Base-by-base conservation (phyloP, 2,888 invertebrate genomes). In the Panzeria rudis region DNA sequence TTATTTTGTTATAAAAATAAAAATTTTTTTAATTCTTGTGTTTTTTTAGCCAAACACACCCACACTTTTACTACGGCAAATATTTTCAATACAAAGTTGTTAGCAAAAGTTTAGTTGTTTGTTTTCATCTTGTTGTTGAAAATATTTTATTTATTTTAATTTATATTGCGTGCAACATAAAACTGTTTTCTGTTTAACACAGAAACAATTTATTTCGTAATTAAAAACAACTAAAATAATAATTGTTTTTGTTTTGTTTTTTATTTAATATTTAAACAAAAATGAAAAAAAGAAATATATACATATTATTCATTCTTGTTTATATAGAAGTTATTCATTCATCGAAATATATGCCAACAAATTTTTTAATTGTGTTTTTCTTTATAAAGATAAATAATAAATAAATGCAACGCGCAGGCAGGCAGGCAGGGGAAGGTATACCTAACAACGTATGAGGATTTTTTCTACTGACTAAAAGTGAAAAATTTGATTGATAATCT, bases 151-250 rank as follows among this genome's bases (percentile, higher is more conserved):
- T 68, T 80, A 47, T 71, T 80, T 59, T 80, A 68, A 75, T 75
- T 81, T 69, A 75, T 75, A 81, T 82, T 82, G 81, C 81, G 81
- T 82, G 81, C 75, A 75, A 82, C 69, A 78, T 72, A 54, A 72
- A 79, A 72, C 59, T 59, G 61, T 79, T 79, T 47, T 54, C 20
- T 66, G 35, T 73, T 73, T 25, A 59, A 61, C 56, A 56, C 47
- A 73, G 29, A 52, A 69, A 69, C 41, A 32, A 62, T 82, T 82
- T 62, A 76, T 82, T 75, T 82, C 62, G 73, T 44, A 69, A 69
- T 82, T 82, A 75, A 61, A 75, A 61, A 52, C 62, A 38, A 79
- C 61, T 71, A 81, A 75, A 75, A 73, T 23, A 75, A 69, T 68
- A 73, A 75, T 59, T 59, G 41, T 52, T 62, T 47, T 15, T 44